These are phyloP conservation scores for Patiria miniata DNA, from an alignment of 35 echinoderm and acorn worm genomes.

Conservation along the genomic window DNA sequence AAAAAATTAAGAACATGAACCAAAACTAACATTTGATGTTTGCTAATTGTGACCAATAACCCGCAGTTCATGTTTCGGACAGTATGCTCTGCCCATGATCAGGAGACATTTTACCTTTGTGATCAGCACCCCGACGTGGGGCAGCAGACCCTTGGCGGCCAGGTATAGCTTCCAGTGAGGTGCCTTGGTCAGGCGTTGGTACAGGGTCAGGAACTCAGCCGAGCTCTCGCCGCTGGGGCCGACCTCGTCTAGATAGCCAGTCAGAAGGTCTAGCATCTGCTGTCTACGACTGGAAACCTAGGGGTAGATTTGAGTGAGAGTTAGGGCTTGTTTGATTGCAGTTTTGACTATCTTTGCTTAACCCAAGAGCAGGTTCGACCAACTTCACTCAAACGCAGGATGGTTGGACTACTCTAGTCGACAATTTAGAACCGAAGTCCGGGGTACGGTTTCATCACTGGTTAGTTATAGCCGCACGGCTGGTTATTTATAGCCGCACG, in stretches of 20 bases:
- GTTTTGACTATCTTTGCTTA: too few species aligned
- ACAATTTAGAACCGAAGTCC: too few species aligned
- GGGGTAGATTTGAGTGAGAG: too few species aligned
- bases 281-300: slow-evolving; percentile 94
- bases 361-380: too few species aligned
- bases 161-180: slow-evolving; percentile 99
- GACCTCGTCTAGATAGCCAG: slow-evolving; percentile 95
- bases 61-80: too few species aligned
- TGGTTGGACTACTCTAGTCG: too few species aligned
- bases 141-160: slow-evolving; percentile 93
- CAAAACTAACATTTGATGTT: not conserved
- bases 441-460: too few species aligned
- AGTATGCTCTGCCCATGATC: too few species aligned
- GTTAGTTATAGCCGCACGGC: too few species aligned
- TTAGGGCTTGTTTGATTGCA: too few species aligned
- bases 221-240: slow-evolving; percentile 95
- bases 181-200: slow-evolving; percentile 87
- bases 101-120: slow-evolving; percentile 56
- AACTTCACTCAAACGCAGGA: too few species aligned
- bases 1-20: not conserved
- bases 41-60: not conserved
- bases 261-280: slow-evolving; percentile 97
- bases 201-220: slow-evolving; percentile 89
- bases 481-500: too few species aligned
- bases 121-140: slow-evolving; percentile 84